A percentile compares a stretch with the other conserved stretches of the same genome.
Evolutionary conservation across 2,113 vertebrate species (phyloP).

Genomic region (Globicephala melas): DNA sequence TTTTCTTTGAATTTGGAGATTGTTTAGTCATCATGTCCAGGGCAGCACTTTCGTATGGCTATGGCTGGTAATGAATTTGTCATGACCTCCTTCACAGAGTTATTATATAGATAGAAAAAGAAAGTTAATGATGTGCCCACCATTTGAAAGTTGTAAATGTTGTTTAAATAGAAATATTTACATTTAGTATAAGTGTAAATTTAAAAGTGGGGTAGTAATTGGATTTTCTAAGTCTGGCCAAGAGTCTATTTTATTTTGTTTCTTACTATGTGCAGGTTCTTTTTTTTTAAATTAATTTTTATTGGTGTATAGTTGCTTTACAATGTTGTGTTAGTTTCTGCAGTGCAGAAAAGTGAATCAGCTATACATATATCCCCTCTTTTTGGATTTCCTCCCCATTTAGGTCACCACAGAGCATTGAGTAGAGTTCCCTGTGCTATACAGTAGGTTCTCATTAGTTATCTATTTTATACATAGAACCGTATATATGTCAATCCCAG

Average conservation of each 20-base stretch:
- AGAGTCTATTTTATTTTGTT: not conserved
- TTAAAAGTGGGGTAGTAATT: not conserved
- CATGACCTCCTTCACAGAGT: not conserved
- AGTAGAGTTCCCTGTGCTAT: too few relatives aligned
- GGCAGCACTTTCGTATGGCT: not conserved
- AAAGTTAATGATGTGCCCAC: not conserved
- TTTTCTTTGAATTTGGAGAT: slow-evolving; percentile 26
- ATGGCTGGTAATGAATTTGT: not conserved
- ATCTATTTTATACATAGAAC: too few relatives aligned
- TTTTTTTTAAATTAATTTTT: too few relatives aligned
- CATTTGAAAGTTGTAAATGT: not conserved
- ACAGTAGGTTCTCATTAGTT: too few relatives aligned
- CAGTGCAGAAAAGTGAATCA: too few relatives aligned
- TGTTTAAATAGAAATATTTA: not conserved
- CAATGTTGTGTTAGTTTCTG: too few relatives aligned
- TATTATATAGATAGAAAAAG: not conserved
- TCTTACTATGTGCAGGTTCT: too few relatives aligned
- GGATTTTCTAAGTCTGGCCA: not conserved
- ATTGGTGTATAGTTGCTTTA: too few relatives aligned
- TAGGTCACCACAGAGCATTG: too few relatives aligned
- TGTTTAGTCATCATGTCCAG: not conserved
- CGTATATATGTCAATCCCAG: too few relatives aligned
- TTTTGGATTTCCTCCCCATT: too few relatives aligned
- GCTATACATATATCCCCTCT: too few relatives aligned
- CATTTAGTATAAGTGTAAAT: not conserved